Percentiles rank a stretch among this genome's conserved stretches.
Evolutionary conservation across 2,113 vertebrate species (phyloP).

Genomic region (Cyprinus carpio): DNA sequence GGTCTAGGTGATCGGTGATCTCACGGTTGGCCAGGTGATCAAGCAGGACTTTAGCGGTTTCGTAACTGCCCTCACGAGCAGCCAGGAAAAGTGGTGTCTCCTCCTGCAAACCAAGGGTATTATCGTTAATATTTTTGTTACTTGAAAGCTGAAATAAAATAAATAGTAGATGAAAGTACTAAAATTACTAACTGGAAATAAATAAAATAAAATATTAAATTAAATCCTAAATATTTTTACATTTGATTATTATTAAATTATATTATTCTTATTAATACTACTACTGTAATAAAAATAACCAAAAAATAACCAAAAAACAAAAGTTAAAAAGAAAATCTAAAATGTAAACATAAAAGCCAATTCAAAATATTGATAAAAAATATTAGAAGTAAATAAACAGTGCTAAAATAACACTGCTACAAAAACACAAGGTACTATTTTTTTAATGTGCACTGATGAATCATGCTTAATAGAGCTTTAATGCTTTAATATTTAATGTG

Average conservation of each 20-base stretch:
- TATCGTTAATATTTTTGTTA: background rate
- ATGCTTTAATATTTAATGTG: too few species aligned
- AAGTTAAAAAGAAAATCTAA: too few species aligned
- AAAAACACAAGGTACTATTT: too few species aligned
- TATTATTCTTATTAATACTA: background rate
- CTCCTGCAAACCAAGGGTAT: constrained; percentile 79
- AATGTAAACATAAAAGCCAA: background rate
- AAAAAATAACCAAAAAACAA: background rate
- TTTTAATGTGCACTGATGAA: too few species aligned
- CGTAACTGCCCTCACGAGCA: constrained; percentile 94
- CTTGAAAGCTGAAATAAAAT: too few species aligned
- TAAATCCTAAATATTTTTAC: background rate
- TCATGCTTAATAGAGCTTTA: too few species aligned
- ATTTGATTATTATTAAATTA: background rate
- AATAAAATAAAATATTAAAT: background rate
- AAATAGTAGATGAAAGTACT: background rate
- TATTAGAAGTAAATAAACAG: too few species aligned
- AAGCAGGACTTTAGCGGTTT: constrained; percentile 92
- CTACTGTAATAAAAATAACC: background rate
- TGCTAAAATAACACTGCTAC: too few species aligned
- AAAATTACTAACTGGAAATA: background rate
- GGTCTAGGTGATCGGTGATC: constrained; percentile 98
- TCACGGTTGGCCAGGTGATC: constrained; percentile 95
- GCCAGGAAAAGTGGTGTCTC: constrained; percentile 95
- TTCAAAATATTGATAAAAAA: too few species aligned